Percentiles rank a stretch among this genome's conserved stretches.
These are phyloP conservation scores for Cromileptes altivelis DNA, from an alignment of 2,113 vertebrate genomes.

Conservation along the genomic window DNA sequence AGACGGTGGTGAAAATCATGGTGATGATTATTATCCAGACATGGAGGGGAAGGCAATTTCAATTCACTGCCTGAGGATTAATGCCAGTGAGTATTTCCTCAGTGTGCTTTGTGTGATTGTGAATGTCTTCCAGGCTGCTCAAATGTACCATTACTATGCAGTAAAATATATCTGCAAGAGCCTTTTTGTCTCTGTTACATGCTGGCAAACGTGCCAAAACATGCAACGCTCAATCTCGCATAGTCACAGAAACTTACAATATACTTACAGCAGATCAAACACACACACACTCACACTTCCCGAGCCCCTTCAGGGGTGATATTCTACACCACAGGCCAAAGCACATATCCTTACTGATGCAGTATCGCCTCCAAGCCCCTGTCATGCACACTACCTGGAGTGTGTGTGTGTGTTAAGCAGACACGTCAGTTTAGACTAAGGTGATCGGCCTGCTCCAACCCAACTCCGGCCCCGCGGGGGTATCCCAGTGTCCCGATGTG, in stretches of 20 bases:
- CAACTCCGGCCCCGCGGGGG: constrained; percentile 65
- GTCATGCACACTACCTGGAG: constrained; percentile 64
- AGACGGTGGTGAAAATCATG: constrained; percentile 61
- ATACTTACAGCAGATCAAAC: constrained; percentile 74
- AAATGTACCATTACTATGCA: constrained; percentile 61
- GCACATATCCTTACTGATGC: constrained; percentile 66
- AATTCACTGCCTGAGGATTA: constrained; percentile 70
- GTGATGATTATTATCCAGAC: constrained; percentile 68
- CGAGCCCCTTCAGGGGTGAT: constrained; percentile 66
- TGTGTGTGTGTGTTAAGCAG: constrained; percentile 80
- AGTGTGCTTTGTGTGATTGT: constrained; percentile 39
- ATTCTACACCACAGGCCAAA: constrained; percentile 69
- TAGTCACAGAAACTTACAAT: constrained; percentile 61
- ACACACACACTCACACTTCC: constrained; percentile 47
- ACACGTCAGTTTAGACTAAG: constrained; percentile 90
- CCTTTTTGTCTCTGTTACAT: constrained; percentile 64
- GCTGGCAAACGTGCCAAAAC: constrained; percentile 71
- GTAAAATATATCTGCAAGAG: constrained; percentile 43
- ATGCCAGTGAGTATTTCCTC: constrained; percentile 76
- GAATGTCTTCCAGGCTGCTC: constrained; percentile 49
- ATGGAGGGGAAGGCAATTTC: constrained; percentile 55
- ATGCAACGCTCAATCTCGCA: constrained; percentile 73
- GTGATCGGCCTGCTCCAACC: constrained; percentile 84
- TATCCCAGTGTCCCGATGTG: constrained; percentile 73
- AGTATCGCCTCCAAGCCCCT: constrained; percentile 56